These are phyloP conservation scores for Nymphalis urticae DNA, from an alignment of 2,888 invertebrate species.

Conservation along the genomic window DNA sequence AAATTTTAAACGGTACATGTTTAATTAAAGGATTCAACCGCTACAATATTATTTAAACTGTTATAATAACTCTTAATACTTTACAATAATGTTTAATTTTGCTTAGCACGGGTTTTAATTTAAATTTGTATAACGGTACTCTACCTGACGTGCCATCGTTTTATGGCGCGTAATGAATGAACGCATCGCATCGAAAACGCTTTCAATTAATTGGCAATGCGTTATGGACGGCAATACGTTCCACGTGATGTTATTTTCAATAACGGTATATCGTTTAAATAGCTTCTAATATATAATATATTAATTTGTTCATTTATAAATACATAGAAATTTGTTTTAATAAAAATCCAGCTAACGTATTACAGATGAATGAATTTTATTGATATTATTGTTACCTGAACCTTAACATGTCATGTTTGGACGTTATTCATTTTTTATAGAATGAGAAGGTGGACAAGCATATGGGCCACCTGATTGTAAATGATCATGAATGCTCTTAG, in stretches of 20 bases:
- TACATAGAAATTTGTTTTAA: too few species aligned
- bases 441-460: too few species aligned
- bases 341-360: too few species aligned
- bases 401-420: too few species aligned
- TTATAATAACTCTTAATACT: neutral
- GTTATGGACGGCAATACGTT: slow-evolving; percentile 30
- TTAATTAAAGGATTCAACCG: slow-evolving; percentile 40
- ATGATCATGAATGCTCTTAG: too few species aligned
- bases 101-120: neutral
- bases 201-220: slow-evolving; percentile 35
- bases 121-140: neutral
- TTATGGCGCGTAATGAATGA: slow-evolving; percentile 35
- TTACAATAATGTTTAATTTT: neutral
- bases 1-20: slow-evolving; percentile 43
- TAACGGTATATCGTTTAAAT: slow-evolving; percentile 7
- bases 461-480: too few species aligned
- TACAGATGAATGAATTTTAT: too few species aligned
- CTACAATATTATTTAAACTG: neutral
- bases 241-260: slow-evolving; percentile 15
- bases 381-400: too few species aligned
- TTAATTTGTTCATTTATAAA: neutral
- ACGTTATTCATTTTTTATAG: too few species aligned
- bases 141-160: slow-evolving; percentile 28
- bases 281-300: slow-evolving; percentile 1
- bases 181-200: slow-evolving; percentile 30